phyloP scores from a whole-genome alignment of 1,140 invertebrate genomes.

The Batillaria attramentaria region DNA sequence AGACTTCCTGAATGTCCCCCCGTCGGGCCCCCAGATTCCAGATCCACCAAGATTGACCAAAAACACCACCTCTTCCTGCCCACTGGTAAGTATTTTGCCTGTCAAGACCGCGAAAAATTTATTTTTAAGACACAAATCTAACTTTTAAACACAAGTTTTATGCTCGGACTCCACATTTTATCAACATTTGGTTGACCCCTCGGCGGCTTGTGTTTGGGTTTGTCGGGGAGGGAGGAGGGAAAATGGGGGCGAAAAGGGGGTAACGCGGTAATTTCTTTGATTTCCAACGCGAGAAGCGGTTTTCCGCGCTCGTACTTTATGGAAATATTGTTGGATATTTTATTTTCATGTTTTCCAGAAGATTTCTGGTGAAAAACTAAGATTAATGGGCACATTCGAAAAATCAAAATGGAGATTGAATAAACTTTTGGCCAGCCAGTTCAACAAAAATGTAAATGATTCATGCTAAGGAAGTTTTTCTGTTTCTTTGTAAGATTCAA shows the following conservation, averaged over 20 bases:
- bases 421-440: no score
- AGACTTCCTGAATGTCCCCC: constrained; percentile 36
- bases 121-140: constrained; percentile 31
- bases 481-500: no score
- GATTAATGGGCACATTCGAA: no score
- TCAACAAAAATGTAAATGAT: no score
- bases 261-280: constrained; percentile 11
- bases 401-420: no score
- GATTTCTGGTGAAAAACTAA: no score
- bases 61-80: constrained; percentile 33
- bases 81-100: constrained; percentile 27
- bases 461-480: no score
- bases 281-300: no score
- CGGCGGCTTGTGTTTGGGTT: constrained; percentile 29
- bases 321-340: no score
- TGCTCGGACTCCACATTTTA: constrained; percentile 5
- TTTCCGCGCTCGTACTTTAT: no score
- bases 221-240: constrained; percentile 25
- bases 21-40: constrained; percentile 35
- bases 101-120: constrained; percentile 15
- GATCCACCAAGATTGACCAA: constrained; percentile 35
- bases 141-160: constrained; percentile 14
- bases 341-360: no score
- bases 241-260: constrained; percentile 33
- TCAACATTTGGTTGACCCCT: constrained; percentile 22